Evolutionary conservation across 2,888 invertebrate species (phyloP), one percentile per base, ranked within the genome.

Genomic region (Sympetrum striolatum): DNA sequence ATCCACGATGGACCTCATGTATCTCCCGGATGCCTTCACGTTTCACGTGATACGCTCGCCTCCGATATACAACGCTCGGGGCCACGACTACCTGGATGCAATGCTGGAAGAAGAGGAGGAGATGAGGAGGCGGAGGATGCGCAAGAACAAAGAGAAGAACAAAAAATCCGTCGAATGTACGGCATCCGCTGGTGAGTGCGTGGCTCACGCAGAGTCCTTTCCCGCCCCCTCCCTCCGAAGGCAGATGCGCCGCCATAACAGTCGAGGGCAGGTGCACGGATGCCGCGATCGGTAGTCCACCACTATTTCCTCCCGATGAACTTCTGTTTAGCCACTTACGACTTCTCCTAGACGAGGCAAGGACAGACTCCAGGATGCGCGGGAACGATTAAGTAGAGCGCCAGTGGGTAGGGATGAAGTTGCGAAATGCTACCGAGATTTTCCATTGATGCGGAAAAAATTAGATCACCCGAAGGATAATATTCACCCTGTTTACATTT

Each of bases 1-100:
- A 90, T 35, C 53, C 44, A 92, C 91, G 80, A 95, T 95, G 95
- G 95, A 95, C 93, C 94, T 95, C 90, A 93, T 95, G 91, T 95
- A 95, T 93, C 93, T 95, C 92, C 95, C 95, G 80, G 95, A 95
- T 92, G 94, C 95, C 73, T 93, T 95, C 92, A 93, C 95, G 25
- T 95, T 94, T 92, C 95, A 95, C 60, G 86, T 86, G 60, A 86
- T 86, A 35, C 86, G 86, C 31, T 86, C 86, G 60, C 86, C 86
- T 15, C 37, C 86, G 60, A 73, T 73, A 31, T 86, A 86, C 86
- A 60, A 86, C 53, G 37, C 86, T 35, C 86, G 86, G 37, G 86
- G 60, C 37, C 60, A 86, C 37, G 86, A 86, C 12, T 86, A 86
- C 86, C 37, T 86, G 86, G 86, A 86, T n/a, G 60, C 86, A 8